A percentile compares a stretch with the other conserved stretches of the same genome.
Conservation (phyloP, 2,113 vertebrate genomes). For the Coracopsis vasa region DNA sequence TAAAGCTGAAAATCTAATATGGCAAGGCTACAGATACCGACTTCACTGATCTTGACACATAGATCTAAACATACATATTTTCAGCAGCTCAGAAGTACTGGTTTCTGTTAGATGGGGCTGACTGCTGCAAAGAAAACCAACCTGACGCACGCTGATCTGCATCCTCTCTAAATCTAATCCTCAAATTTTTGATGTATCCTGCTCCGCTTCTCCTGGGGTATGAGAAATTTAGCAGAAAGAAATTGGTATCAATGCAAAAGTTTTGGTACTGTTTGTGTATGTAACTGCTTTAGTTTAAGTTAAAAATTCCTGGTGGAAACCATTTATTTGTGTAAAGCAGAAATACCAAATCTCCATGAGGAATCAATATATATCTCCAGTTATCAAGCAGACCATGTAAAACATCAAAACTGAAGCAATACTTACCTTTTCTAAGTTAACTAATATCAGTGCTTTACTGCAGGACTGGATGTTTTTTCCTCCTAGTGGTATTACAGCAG, state of each 20-base stretch:
- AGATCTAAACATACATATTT: not conserved
- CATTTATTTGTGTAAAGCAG: not conserved
- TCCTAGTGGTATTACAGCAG: conserved; percentile 7
- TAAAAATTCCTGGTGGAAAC: not conserved
- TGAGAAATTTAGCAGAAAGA: not conserved
- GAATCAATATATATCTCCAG: not conserved
- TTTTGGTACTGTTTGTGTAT: not conserved
- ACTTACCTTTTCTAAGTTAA: not conserved
- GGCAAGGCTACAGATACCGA: not conserved
- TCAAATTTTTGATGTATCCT: not conserved
- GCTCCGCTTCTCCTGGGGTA: not conserved
- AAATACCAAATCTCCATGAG: not conserved
- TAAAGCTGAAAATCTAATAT: not conserved
- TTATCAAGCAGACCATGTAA: not conserved
- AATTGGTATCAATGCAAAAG: not conserved
- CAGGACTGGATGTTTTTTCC: conserved; percentile 2
- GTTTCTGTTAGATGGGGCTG: not conserved
- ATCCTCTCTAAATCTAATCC: not conserved
- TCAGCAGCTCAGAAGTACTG: not conserved
- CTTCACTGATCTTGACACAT: not conserved
- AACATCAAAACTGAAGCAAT: not conserved
- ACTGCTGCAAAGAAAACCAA: not conserved
- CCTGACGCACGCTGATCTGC: not conserved
- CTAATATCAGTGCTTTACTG: not conserved
- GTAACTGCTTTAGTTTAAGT: not conserved